These are phyloP conservation scores for Tiliacea aurago DNA, from an alignment of 2,888 invertebrate species.

Conservation along the genomic window DNA sequence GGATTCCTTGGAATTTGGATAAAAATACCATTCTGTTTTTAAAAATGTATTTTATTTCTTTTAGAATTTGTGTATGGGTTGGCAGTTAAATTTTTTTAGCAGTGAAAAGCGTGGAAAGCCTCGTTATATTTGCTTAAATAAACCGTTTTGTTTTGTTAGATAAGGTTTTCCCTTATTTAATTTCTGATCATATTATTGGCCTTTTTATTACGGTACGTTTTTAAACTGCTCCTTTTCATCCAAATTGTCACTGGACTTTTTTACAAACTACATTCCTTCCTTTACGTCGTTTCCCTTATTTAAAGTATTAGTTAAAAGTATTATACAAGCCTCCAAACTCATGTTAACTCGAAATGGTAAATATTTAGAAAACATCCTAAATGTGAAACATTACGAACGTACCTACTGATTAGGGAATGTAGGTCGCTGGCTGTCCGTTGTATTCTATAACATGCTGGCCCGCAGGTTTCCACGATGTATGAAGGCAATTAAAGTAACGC, in stretches of 20 bases:
- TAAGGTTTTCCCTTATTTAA: constrained; percentile 19
- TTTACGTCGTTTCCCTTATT: background rate
- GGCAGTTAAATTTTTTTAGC: constrained; percentile 31
- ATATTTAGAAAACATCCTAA: background rate
- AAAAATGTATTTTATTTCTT: constrained; percentile 15
- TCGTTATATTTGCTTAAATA: constrained; percentile 48
- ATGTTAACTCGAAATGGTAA: background rate
- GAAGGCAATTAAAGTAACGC: too few relatives aligned
- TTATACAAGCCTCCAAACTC: background rate
- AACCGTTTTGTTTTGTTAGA: constrained; percentile 36
- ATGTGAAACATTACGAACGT: background rate
- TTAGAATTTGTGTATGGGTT: constrained; percentile 3
- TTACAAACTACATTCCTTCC: background rate
- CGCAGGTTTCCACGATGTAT: too few relatives aligned
- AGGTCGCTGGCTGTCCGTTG: too few relatives aligned
- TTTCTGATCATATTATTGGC: background rate
- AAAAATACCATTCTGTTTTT: constrained; percentile 53
- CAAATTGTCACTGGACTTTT: background rate
- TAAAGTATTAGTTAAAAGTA: background rate
- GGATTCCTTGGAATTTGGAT: constrained; percentile 50
- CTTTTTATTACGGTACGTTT: background rate
- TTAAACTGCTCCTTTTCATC: background rate
- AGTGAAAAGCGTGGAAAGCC: background rate
- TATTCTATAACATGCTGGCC: too few relatives aligned
- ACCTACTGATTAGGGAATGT: too few relatives aligned